These are phyloP conservation scores for Aporophyla nigra DNA, from an alignment of 2,888 invertebrate genomes.

Conservation along the genomic window DNA sequence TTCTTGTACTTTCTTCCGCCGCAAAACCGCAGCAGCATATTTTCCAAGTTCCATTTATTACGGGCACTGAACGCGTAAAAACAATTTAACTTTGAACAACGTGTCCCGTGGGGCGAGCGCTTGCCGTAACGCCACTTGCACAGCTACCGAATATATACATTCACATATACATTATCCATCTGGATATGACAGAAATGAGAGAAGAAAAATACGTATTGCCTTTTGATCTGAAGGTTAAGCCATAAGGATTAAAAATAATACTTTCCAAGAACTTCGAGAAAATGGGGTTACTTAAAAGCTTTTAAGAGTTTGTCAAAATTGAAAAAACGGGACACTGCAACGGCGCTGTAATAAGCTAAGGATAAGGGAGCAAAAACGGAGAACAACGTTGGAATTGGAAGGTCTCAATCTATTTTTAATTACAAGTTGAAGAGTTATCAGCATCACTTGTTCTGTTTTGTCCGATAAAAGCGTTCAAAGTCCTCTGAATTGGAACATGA, in stretches of 20 bases:
- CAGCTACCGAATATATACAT: slow-evolving; percentile 58
- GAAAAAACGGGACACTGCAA: background rate
- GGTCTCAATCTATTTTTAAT: slow-evolving; percentile 32
- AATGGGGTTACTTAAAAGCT: slow-evolving; percentile 30
- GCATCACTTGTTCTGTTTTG: slow-evolving; percentile 14
- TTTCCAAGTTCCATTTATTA: slow-evolving; percentile 63
- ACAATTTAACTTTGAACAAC: slow-evolving; percentile 68
- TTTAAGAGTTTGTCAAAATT: slow-evolving; percentile 31
- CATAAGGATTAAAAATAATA: slow-evolving; percentile 56
- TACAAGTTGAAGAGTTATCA: slow-evolving; percentile 13
- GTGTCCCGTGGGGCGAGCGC: slow-evolving; percentile 58
- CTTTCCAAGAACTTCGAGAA: slow-evolving; percentile 17
- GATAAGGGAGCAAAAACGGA: slow-evolving; percentile 9
- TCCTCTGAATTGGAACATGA: slow-evolving; percentile 62
- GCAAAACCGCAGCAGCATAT: slow-evolving; percentile 61
- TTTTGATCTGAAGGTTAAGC: slow-evolving; percentile 49
- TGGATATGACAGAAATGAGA: slow-evolving; percentile 44
- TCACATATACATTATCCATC: slow-evolving; percentile 42
- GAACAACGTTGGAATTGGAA: slow-evolving; percentile 23
- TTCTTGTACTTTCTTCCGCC: slow-evolving; percentile 36
- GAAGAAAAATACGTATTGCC: slow-evolving; percentile 44
- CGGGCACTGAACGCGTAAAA: slow-evolving; percentile 67
- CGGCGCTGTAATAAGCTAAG: slow-evolving; percentile 12
- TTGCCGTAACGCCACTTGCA: slow-evolving; percentile 56
- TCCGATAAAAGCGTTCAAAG: slow-evolving; percentile 62